Percentiles rank a stretch among this genome's conserved stretches.
Conservation (phyloP, 2,797 vertebrate species). For the Cyprinodon diabolis region DNA sequence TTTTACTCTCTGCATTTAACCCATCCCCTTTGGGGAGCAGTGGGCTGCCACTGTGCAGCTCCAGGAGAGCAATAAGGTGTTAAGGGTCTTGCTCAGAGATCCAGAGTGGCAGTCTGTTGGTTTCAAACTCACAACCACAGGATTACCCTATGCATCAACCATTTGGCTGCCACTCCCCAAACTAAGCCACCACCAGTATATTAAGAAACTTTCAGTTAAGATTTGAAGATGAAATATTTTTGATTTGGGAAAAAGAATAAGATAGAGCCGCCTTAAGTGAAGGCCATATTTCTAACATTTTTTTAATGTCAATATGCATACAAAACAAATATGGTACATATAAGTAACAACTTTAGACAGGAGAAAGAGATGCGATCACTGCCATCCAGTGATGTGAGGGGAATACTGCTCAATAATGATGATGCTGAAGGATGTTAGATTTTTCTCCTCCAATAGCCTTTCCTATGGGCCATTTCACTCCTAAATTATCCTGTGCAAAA, state of each 20-base stretch:
- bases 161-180: too few species aligned
- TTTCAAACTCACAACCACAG: too few species aligned
- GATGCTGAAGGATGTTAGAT: neutral
- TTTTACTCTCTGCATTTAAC: too few species aligned
- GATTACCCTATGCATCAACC: too few species aligned
- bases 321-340: neutral
- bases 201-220: neutral
- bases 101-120: too few species aligned
- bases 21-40: too few species aligned
- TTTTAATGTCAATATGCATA: neutral
- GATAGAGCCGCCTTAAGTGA: neutral
- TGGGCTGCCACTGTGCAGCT: too few species aligned
- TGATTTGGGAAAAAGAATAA: too few species aligned
- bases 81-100: too few species aligned
- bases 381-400: conserved; percentile 59
- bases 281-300: neutral
- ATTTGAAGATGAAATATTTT: neutral
- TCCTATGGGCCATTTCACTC: neutral
- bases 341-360: neutral
- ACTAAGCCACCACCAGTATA: neutral
- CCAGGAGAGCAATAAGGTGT: too few species aligned
- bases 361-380: conserved; percentile 18
- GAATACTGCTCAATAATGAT: conserved; percentile 10
- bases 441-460: neutral
- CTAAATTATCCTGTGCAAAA: neutral